phyloP scores from a whole-genome alignment of 2,113 vertebrate genomes.

The Varanus salvator region DNA sequence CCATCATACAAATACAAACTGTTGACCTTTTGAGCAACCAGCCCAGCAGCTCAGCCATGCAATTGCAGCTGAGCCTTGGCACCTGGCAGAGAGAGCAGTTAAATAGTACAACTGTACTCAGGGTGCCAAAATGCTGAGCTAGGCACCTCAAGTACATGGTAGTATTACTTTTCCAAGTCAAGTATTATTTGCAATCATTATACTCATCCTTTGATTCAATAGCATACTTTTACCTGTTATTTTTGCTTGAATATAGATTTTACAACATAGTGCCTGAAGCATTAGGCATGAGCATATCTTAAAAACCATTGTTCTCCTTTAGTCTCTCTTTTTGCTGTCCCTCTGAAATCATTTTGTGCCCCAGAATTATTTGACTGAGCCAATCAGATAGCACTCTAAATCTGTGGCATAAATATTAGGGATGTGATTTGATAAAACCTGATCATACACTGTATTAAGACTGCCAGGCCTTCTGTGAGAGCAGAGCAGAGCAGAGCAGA shows the following conservation, averaged over 20 bases:
- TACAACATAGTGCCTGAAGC: background rate
- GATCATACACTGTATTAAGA: background rate
- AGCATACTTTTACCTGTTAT: background rate
- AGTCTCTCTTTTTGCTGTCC: background rate
- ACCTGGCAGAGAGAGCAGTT: background rate
- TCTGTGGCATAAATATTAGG: background rate
- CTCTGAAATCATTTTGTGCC: background rate
- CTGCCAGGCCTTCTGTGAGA: background rate
- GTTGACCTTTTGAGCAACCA: too few species aligned
- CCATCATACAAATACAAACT: too few species aligned
- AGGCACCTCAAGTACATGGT: background rate
- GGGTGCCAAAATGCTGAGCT: background rate
- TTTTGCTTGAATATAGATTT: slow-evolving; percentile 4
- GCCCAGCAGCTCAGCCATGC: too few species aligned
- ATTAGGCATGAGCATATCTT: background rate
- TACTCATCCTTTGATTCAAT: background rate
- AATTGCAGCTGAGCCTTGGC: background rate
- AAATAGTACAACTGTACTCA: background rate
- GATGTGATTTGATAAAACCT: background rate
- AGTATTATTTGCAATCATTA: background rate
- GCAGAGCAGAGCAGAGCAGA: background rate
- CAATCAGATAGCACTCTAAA: background rate
- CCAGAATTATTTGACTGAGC: background rate
- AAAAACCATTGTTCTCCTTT: background rate
- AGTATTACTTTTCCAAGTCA: background rate